These are phyloP conservation scores for Ochotona princeps DNA, from an alignment of 2,113 vertebrate genomes.

Conservation along the genomic window DNA sequence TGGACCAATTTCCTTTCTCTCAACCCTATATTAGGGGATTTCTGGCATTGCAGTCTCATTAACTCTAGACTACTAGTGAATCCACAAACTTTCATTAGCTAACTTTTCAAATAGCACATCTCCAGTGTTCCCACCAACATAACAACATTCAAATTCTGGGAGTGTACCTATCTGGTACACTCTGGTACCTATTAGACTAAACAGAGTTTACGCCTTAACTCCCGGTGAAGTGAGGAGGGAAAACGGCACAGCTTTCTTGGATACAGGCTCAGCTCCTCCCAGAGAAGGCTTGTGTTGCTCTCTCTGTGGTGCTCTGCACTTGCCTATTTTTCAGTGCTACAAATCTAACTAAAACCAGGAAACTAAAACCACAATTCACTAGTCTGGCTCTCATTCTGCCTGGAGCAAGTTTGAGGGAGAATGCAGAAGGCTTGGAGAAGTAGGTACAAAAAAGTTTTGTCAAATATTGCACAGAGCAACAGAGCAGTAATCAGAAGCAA, in stretches of 20 bases:
- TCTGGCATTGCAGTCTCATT: not conserved
- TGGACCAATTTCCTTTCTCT: not conserved
- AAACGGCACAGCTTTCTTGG: not conserved
- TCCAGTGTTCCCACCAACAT: not conserved
- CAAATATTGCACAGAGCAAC: not conserved
- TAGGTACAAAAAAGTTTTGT: not conserved
- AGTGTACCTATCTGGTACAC: not conserved
- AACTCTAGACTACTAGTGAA: not conserved
- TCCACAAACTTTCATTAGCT: not conserved
- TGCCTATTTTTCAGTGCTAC: not conserved
- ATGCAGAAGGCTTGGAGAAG: not conserved
- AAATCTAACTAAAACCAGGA: not conserved
- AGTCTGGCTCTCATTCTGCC: not conserved
- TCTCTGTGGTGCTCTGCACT: not conserved
- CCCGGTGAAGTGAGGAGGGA: not conserved
- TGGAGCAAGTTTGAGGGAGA: not conserved
- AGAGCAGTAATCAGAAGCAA: not conserved
- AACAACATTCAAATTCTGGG: not conserved
- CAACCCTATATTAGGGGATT: not conserved
- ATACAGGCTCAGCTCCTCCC: not conserved
- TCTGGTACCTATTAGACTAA: not conserved
- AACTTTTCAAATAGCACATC: not conserved
- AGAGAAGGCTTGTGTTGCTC: not conserved
- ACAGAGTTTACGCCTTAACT: not conserved
- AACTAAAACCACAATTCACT: not conserved